These are phyloP conservation scores for Ophraella communa DNA, from an alignment of 2,888 invertebrate genomes.

Conservation along the genomic window DNA sequence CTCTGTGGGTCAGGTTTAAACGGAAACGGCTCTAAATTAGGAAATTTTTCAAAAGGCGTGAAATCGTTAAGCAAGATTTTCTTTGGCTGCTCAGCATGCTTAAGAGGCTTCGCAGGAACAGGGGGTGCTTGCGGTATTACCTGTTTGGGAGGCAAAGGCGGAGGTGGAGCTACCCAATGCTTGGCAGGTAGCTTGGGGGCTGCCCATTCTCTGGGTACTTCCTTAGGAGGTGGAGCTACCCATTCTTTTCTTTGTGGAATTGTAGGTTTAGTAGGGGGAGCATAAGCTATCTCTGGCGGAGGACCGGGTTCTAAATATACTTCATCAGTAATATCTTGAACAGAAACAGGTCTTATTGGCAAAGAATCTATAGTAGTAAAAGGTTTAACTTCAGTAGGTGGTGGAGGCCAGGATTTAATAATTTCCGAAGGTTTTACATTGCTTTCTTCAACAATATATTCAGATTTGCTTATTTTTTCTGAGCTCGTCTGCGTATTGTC, in stretches of 20 bases:
- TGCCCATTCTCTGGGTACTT: conserved; percentile 64
- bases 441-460: conserved; percentile 57
- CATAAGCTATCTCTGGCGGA: conserved; percentile 72
- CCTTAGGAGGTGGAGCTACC: conserved; percentile 54
- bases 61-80: conserved; percentile 45
- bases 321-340: conserved; percentile 61
- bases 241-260: conserved; percentile 20
- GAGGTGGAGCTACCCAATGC: conserved; percentile 61
- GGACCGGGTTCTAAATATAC: conserved; percentile 70
- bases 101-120: conserved; percentile 53
- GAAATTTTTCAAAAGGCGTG: conserved; percentile 59
- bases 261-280: conserved; percentile 56
- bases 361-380: conserved; percentile 44
- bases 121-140: conserved; percentile 59
- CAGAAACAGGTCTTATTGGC: conserved; percentile 56
- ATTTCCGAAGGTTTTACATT: conserved; percentile 60
- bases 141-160: conserved; percentile 59
- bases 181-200: conserved; percentile 64
- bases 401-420: conserved; percentile 61
- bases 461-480: conserved; percentile 43
- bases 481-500: conserved; percentile 47
- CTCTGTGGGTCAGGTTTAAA: conserved; percentile 61
- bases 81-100: conserved; percentile 47
- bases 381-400: conserved; percentile 46
- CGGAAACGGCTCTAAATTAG: conserved; percentile 62